These are phyloP conservation scores for Chrysopilus asiliformis DNA, from an alignment of 2,888 invertebrate genomes.

Conservation along the genomic window DNA sequence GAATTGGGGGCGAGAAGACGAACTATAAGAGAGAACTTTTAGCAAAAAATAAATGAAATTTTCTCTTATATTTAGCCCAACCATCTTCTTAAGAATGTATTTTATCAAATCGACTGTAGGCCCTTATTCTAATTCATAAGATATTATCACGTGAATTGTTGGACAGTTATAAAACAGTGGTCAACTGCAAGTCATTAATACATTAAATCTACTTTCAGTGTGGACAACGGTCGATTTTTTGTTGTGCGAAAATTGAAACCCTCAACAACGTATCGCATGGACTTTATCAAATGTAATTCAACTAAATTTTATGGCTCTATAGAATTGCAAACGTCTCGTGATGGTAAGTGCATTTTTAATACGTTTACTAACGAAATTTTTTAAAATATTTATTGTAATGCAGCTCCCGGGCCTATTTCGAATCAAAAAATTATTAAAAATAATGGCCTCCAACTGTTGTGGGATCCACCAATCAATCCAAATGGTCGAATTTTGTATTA, in stretches of 20 bases:
- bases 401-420: slow-evolving; percentile 33
- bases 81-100: too few species aligned
- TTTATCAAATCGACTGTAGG: too few species aligned
- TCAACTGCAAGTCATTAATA: too few species aligned
- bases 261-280: slow-evolving; percentile 11
- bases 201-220: too few species aligned
- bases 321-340: slow-evolving; percentile 29
- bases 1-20: too few species aligned
- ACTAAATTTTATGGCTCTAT: slow-evolving; percentile 20
- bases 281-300: slow-evolving; percentile 11
- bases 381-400: slow-evolving; percentile 3
- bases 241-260: slow-evolving; percentile 12
- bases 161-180: too few species aligned
- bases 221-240: slow-evolving; percentile 8
- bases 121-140: too few species aligned
- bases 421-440: slow-evolving; percentile 27
- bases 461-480: slow-evolving; percentile 31
- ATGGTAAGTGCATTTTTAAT: slow-evolving; percentile 25
- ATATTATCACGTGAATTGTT: too few species aligned
- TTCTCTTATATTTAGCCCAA: too few species aligned
- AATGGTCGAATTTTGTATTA: slow-evolving; percentile 33
- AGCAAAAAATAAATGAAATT: too few species aligned
- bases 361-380: not conserved
- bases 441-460: slow-evolving; percentile 29
- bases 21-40: too few species aligned